Conservation (phyloP, 1,140 invertebrate genomes). For the Lycorma delicatula region DNA sequence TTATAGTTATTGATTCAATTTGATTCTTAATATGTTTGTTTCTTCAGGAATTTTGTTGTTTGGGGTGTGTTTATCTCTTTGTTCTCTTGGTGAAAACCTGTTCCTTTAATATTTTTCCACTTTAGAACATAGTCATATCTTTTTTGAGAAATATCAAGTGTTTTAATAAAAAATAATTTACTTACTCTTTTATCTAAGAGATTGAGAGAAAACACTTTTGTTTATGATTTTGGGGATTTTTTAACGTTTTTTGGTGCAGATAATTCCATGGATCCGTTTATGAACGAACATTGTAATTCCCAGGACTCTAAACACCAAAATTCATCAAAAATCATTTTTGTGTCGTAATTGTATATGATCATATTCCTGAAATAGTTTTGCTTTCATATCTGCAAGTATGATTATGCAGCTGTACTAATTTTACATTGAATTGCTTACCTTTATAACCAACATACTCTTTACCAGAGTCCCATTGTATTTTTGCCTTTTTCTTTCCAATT, state of each 20-base stretch:
- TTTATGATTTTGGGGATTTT: background rate
- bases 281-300: slow-evolving; percentile 1
- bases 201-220: background rate
- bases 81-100: background rate
- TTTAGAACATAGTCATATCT: background rate
- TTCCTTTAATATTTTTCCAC: background rate
- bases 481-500: background rate
- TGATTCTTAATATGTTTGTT: too few species aligned
- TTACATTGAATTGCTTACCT: background rate
- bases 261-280: background rate
- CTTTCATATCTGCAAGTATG: slow-evolving; percentile 3
- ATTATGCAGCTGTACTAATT: background rate
- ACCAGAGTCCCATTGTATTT: background rate
- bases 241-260: background rate
- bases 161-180: slow-evolving; percentile 4
- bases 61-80: background rate
- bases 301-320: background rate
- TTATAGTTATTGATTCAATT: too few species aligned
- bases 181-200: background rate
- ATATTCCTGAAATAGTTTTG: background rate
- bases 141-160: background rate
- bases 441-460: background rate
- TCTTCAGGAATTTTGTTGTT: background rate
- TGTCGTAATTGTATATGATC: too few species aligned
- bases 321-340: too few species aligned